Evolutionary conservation across 2,888 invertebrate species (phyloP).

Genomic region (Ophioninae sp.): DNA sequence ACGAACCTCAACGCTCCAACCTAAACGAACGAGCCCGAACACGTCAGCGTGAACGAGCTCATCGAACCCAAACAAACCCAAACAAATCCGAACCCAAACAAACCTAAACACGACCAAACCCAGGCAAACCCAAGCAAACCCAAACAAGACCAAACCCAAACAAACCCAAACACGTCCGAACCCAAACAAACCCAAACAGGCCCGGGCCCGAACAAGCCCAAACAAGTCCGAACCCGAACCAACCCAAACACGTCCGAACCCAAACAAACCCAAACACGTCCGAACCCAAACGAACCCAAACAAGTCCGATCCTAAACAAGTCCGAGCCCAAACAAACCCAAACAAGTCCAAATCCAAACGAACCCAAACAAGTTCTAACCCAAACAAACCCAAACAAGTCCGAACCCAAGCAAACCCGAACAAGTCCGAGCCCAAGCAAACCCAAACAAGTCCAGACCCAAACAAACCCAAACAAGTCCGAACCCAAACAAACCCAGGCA

Average conservation of each 20-base stretch:
- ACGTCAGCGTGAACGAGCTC: not conserved
- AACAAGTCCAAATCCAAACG: not conserved
- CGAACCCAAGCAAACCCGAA: not conserved
- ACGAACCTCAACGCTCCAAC: not conserved
- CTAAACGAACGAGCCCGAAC: not conserved
- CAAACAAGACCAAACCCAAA: too few species aligned
- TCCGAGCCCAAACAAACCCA: not conserved
- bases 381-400: too few species aligned
- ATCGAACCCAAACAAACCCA: not conserved
- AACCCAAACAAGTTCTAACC: not conserved
- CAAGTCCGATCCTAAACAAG: not conserved
- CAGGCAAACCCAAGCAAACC: too few species aligned
- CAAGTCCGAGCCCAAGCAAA: not conserved
- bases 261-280: not conserved
- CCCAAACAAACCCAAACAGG: too few species aligned
- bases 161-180: too few species aligned
- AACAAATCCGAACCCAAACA: not conserved
- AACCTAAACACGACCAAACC: too few species aligned
- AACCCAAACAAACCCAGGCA: too few species aligned
- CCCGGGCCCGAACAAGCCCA: too few species aligned
- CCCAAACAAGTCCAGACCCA: too few species aligned
- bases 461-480: too few species aligned
- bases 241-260: too few species aligned
- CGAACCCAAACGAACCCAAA: not conserved
- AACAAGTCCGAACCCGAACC: too few species aligned